Evolutionary conservation across 35 echinoderm and acorn worm species (phyloP), one percentile per base, ranked within the genome.

Genomic region (Amphiura filiformis): DNA sequence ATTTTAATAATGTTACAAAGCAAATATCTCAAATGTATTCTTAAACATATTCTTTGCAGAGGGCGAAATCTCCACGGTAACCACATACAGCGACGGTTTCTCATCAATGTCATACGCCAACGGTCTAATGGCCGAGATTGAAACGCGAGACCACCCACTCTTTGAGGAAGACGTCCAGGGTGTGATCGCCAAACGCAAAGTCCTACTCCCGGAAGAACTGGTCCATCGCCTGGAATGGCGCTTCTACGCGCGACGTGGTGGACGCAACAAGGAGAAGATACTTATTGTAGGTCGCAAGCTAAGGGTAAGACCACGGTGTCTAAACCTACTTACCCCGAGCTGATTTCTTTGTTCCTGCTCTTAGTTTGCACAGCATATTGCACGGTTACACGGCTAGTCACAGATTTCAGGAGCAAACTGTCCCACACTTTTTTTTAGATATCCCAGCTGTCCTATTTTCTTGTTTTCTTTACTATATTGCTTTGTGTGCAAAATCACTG

Each of bases 191-290:
- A 92, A 91, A 35, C 87, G 96, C 32, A 94, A 91, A 93, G 90
- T 99, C 65, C 80, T 37, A 39, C 87, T 99, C 15, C 96, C 93
- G 0, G 93, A 90, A 38, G 82, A 81, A 11, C 82, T 77, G 49
- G 87, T 87, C 57, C 93, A 99, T 76, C 91, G 93, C 35, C 57
- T 91, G 38, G 90, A 99, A 32, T 99, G 96, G 96, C 79, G 85
- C 34, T 99, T 92, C 93, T 90, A 88, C 13, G 93, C 88, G 1
- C 40, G 82, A 0, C 80, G 87, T 20, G 96, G 96, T 30, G 95
- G 95, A 15, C 65, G 84, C 34, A 90, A 91, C 82, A 92, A 86
- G 76, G 84, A 94, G 75, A 95, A 90, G 65, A 91, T 99, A 14
- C 87, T 94, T 31, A 56, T 94, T 35, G 90, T 99, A 32, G 87